Evolutionary conservation across 2,113 vertebrate genomes (phyloP).

Genomic region (Cebidichthys violaceus): DNA sequence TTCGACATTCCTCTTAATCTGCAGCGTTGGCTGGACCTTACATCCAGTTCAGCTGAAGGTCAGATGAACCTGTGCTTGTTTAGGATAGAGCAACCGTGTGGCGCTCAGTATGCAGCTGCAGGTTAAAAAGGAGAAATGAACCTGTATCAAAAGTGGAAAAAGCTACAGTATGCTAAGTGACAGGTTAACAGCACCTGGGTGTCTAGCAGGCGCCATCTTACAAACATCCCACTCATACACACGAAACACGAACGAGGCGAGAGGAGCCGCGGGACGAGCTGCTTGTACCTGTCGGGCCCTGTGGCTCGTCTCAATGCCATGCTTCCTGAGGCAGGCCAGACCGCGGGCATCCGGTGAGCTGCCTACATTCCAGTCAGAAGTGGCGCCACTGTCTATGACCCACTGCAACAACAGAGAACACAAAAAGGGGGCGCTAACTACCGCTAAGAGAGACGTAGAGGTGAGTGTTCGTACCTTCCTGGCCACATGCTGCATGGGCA

Average conservation of each 20-base stretch:
- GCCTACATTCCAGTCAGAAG: conserved; percentile 97
- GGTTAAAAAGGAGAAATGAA: neutral
- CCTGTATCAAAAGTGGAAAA: neutral
- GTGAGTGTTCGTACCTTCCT: conserved; percentile 91
- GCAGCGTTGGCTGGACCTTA: neutral
- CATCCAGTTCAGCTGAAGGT: conserved; percentile 1
- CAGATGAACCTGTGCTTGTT: neutral
- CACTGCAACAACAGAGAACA: conserved; percentile 96
- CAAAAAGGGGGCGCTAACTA: conserved; percentile 76
- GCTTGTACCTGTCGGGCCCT: conserved; percentile 95
- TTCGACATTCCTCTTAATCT: neutral
- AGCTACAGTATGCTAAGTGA: neutral
- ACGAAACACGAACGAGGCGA: conserved; percentile 2
- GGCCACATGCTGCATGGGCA: conserved; percentile 92
- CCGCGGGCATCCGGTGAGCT: conserved; percentile 91
- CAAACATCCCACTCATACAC: conserved; percentile 10
- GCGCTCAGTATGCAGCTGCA: neutral
- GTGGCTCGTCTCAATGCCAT: conserved; percentile 93
- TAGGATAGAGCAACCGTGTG: neutral
- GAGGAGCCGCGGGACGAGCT: conserved; percentile 45
- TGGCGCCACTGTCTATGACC: conserved; percentile 95
- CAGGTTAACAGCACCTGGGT: neutral
- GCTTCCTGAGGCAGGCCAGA: conserved; percentile 92
- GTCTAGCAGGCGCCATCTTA: neutral
- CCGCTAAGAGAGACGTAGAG: conserved; percentile 66